Base-by-base conservation (phyloP, 2,113 vertebrate genomes). In the Strix uralensis region DNA sequence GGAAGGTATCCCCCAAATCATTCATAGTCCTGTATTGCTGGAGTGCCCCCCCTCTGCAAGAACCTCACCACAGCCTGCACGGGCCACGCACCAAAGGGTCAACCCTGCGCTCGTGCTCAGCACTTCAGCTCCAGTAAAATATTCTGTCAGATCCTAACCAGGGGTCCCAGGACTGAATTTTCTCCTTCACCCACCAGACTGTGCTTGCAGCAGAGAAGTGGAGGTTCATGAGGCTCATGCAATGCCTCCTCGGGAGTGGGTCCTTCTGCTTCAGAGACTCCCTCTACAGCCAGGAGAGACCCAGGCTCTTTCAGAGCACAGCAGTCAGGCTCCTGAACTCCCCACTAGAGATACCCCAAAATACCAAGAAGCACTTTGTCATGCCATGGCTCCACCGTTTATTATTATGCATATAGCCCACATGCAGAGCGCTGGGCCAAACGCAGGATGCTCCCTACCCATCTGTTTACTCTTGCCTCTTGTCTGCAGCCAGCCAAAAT, bases 51-150 rank as follows among this genome's bases (percentile, higher is more conserved):
- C 20, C 21, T 49, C 51, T 36, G 46, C 62, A 47, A 29, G 34
- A 44, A 7, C 62, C n/a, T 27, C 58, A 19, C 42, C 52, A 13
- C 14, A 8, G 42, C 57, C 63, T 30, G 63, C 42, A 32, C 0
- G 0, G 40, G 23, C 30, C n/a, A 17, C 0, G 1, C 40, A 29
- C 57, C 1, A 0, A 36, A 65, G 26, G 42, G 36, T 40, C 70
- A 44, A 7, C 23, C 63, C 44, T 0, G 2, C 2, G 1, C 67
- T 59, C 47, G 11, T 1, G 2, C 22, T 55, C 65, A 65, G 47
- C 25, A 23, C 57, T 34, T 7, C n/a, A 70, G 29, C 15, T n/a
- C 44, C 52, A 30, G 32, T 27, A 7, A 82, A 63, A 70, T 1
- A 9, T 0, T 1, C n/a, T 61, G 18, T 3, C 54, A 62, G 74